Base-by-base conservation (phyloP, 2,888 invertebrate genomes). In the Euclidia mi region DNA sequence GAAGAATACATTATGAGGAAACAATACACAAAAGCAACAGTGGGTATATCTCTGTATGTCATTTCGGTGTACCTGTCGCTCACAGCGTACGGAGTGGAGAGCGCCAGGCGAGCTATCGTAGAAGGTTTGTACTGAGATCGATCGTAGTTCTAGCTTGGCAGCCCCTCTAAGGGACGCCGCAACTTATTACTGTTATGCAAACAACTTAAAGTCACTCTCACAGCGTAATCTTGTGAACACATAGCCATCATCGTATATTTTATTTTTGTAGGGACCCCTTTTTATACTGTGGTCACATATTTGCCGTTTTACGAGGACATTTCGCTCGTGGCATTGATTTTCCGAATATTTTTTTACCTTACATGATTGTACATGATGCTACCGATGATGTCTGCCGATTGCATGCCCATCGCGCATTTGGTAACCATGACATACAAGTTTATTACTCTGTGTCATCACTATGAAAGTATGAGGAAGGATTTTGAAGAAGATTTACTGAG, bases 301-400 rank as follows among this genome's bases (percentile, higher is more conserved):
- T 82, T 87, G 25, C 93, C 93, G 2, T 47, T 71, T 57, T 93
- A 91, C 65, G 81, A 85, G 0, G 91, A 91, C 68, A 67, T 71
- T 6, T 87, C 92, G 1, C 51, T 49, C 6, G 44, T 67, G 0
- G 90, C 92, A 2, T 81, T 81, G 42, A 71, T 73, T 43, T 76
- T 88, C 41, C 87, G 91, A 17, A 76, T 91, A 42, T 90, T 91
- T 49, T 93, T 93, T 71, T 92, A 91, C 63, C 49, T 85, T 6
- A 91, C 88, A 1, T 93, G 91, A 92, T 43, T 91, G 29, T 91
- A 91, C 53, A 90, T 92, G 92, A 93, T 92, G 93, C 71, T 92
- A 1, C 92, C 92, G 0, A 92, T 93, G 92, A 90, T 93, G 87
- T 86, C 90, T 1, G 87, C 89, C 0, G 93, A 93, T 72, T 91